Evolutionary conservation across 2,113 vertebrate genomes (phyloP), one percentile per base, ranked within the genome.

Genomic region (Heterotis niloticus): DNA sequence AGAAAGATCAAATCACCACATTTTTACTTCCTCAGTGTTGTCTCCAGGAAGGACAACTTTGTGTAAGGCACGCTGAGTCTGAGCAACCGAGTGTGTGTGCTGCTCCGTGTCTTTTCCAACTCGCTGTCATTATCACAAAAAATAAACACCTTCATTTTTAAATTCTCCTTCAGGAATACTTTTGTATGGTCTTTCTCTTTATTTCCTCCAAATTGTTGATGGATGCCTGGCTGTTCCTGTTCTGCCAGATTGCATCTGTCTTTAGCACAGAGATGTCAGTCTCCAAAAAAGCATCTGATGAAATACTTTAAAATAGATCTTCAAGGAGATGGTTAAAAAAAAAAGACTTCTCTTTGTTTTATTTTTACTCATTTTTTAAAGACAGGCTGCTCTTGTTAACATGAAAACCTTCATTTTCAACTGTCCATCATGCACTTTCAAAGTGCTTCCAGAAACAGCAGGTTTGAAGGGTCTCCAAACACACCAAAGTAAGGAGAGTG

Each of bases 391-490:
- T 51, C 51, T 54, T 72, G 51, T 34, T 9, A 72, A 72, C 51
- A 12, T 52, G 34, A 44, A 70, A 70, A 70, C 18, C 11, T 9
- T 70, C 18, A 70, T 52, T 70, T 72, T 14, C 10, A 34, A 14
- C 69, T 23, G 34, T 13, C 12, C 44, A 72, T 72, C n/a, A 23
- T 54, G 69, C 51, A 54, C 44, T 72, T 72, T 72, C 69, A 72
- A 72, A 72, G 44, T 57, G 54, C 71, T 28, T 73, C 51, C 12
- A 73, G 26, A 34, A 24, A 56, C 52, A 74, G 5, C 71, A 26
- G 24, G 57, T 59, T 74, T 59, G 71, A 44, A 44, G 34, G 7
- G 34, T 44, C 34, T 44, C 34, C 34, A 44, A 44, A 44, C 3
- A 44, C 71, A 59, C 71, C 54, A 44, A 44, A 44, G 34, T 44